Percentiles rank a stretch among this genome's conserved stretches.
Conservation (phyloP, 2,888 invertebrate genomes). For the Drosophila helvetica region DNA sequence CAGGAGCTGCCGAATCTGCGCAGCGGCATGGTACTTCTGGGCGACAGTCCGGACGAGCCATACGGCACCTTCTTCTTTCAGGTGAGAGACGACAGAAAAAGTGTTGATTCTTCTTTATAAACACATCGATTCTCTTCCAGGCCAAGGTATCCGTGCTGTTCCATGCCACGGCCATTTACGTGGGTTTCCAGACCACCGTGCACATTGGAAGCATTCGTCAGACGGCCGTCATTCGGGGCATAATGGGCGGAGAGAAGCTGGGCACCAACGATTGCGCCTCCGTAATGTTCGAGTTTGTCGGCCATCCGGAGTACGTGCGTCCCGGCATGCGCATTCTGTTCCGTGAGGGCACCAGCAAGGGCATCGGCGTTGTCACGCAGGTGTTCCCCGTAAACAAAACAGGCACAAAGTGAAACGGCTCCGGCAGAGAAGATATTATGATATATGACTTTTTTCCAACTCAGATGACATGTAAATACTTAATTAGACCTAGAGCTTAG, state of each 20-base stretch:
- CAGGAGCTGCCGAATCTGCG: conserved; percentile 86
- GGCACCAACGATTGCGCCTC: conserved; percentile 93
- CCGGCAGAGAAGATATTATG: conserved; percentile 35
- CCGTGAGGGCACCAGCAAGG: conserved; percentile 93
- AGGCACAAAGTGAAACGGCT: conserved; percentile 47
- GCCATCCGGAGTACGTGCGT: conserved; percentile 94
- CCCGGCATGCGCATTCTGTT: conserved; percentile 91
- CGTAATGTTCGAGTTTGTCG: conserved; percentile 94
- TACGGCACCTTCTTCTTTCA: conserved; percentile 88
- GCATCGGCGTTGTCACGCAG: conserved; percentile 92
- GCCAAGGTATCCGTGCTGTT: conserved; percentile 95
- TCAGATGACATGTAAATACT: conserved; percentile 61
- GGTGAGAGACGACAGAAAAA: conserved; percentile 79
- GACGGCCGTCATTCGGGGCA: conserved; percentile 94
- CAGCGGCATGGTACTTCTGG: conserved; percentile 93
- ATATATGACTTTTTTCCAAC: conserved; percentile 55
- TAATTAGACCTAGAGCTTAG: conserved; percentile 62
- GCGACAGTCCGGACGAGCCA: conserved; percentile 84
- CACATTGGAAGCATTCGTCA: conserved; percentile 98
- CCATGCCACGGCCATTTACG: conserved; percentile 92
- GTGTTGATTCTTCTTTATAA: no score
- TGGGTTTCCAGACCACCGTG: conserved; percentile 95
- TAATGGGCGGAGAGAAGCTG: conserved; percentile 85
- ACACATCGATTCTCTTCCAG: conserved; percentile 84
- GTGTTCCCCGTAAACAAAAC: conserved; percentile 86